A percentile compares a stretch with the other conserved stretches of the same genome.
These are phyloP conservation scores for Chloroceryle inda DNA, from an alignment of 2,797 vertebrate species.

Conservation along the genomic window DNA sequence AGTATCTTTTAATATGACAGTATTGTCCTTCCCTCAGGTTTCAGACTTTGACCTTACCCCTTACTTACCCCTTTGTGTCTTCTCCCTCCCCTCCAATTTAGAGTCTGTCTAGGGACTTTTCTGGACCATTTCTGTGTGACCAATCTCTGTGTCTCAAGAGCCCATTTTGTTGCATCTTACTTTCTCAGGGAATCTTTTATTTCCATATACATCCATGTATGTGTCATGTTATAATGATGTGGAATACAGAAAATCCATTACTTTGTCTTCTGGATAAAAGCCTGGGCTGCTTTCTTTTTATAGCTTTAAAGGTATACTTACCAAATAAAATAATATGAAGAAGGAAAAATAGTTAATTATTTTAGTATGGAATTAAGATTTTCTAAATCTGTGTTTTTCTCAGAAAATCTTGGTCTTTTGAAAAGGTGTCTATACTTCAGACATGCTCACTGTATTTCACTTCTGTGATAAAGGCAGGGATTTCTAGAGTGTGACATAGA, in stretches of 20 bases:
- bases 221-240: background rate
- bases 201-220: background rate
- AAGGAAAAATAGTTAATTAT: background rate
- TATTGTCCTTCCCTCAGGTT: background rate
- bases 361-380: background rate
- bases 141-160: background rate
- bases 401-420: background rate
- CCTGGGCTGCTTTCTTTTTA: accelerated
- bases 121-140: background rate
- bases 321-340: background rate
- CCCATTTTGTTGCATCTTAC: background rate
- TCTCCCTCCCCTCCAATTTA: background rate
- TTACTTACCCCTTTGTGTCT: background rate
- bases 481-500: background rate
- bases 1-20: background rate
- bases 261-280: background rate
- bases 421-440: background rate
- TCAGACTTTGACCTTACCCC: background rate
- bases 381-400: background rate
- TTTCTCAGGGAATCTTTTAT: background rate
- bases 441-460: background rate
- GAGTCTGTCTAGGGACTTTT: background rate
- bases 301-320: background rate
- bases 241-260: background rate
- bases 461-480: background rate